Evolutionary conservation across 2,888 invertebrate species (phyloP), one percentile per base, ranked within the genome.

Genomic region (Xanthia icteritia): DNA sequence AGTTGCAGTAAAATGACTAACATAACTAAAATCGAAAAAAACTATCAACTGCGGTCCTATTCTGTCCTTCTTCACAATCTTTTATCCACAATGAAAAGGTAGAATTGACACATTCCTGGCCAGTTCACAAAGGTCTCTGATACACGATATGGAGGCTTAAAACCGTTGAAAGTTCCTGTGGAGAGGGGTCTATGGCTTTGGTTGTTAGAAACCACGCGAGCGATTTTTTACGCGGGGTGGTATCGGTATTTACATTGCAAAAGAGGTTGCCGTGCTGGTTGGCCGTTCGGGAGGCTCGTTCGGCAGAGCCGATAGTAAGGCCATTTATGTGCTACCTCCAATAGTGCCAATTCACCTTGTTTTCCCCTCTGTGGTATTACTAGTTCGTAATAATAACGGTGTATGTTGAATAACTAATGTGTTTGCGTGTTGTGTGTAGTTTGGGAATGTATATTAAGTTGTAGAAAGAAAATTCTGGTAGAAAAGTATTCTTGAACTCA

Each of bases 161-260:
- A 76, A 23, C 23, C 17, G 67, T 74, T 39, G 42, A 56, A 70
- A 73, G 39, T 81, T 77, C 60, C 39, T 56, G 56, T 67, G 31
- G 27, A 63, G 39, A 54, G 71, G 64, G 80, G 65, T 86, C 82
- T 69, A 31, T 48, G 9, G 11, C 31, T 13, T 17, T 87, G 82
- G 86, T 77, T 54, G 54, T 64, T 60, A n/a, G 63, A 15, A 76
- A 74, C 84, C 78, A 86, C 73, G 79, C 87, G 79, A 82, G 79
- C 79, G 78, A 80, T 86, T 86, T 86, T 86, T 87, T 87, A 76
- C 74, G 27, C 60, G 76, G 73, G 48, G 39, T 72, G 64, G 75
- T 83, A 87, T 88, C 66, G 72, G 79, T 70, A 88, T 88, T 89
- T 89, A 89, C 88, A 89, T 83, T 89, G 85, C 88, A 89, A 89